Conservation (phyloP, 2,888 invertebrate species). For the Drosophila paramelanica region DNA sequence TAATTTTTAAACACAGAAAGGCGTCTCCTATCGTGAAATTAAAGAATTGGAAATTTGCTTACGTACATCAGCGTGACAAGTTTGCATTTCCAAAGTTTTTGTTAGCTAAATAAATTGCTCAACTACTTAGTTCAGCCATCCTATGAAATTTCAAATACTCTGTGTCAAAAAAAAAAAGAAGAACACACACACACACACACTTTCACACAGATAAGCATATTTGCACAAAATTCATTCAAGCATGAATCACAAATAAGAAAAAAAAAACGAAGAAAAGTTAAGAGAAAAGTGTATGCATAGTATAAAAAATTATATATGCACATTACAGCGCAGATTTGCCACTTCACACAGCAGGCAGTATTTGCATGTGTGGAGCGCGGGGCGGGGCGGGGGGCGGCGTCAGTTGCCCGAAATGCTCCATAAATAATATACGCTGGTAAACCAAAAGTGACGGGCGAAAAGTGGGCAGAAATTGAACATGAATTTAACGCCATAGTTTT, state of each 20-base stretch:
- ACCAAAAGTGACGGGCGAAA: constrained; percentile 66
- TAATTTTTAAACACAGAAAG: too few species aligned
- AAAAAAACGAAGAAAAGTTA: constrained; percentile 5
- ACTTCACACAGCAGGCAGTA: constrained; percentile 62
- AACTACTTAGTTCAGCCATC: constrained; percentile 3
- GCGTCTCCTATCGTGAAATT: background rate
- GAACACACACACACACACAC: background rate
- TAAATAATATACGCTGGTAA: constrained; percentile 61
- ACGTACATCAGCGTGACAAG: background rate
- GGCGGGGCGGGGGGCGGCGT: background rate
- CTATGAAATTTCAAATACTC: constrained; percentile 19
- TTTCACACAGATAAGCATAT: constrained; percentile 31
- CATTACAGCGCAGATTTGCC: constrained; percentile 79
- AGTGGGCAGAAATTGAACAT: constrained; percentile 32
- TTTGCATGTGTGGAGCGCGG: constrained; percentile 15
- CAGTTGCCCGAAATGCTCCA: constrained; percentile 41
- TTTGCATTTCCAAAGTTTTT: background rate
- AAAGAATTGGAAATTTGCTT: too few species aligned
- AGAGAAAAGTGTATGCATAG: constrained; percentile 32
- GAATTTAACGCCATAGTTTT: constrained; percentile 55
- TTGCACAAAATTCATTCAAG: constrained; percentile 66
- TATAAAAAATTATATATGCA: constrained; percentile 77
- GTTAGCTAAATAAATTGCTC: constrained; percentile 11
- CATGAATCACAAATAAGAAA: constrained; percentile 55
- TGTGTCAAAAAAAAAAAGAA: background rate